These are phyloP conservation scores for Chrysomela aeneicollis DNA, from an alignment of 2,888 invertebrate species.

Conservation along the genomic window DNA sequence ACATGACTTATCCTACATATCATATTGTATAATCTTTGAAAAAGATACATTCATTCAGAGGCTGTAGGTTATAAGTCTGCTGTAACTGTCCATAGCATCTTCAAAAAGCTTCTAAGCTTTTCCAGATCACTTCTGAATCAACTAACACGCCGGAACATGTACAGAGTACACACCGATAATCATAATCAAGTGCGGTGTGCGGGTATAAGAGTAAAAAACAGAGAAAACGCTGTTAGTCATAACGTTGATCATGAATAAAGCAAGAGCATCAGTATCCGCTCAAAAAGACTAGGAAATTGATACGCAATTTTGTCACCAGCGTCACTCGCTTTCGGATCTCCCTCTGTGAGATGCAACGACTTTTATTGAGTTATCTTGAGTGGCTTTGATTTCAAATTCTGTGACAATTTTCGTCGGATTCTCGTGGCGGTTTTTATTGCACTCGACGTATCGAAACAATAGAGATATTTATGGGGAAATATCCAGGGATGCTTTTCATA, in stretches of 20 bases:
- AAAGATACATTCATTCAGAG: too few species aligned
- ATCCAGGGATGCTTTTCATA: neutral
- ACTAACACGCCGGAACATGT: too few species aligned
- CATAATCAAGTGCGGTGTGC: conserved; percentile 37
- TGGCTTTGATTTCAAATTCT: conserved; percentile 56
- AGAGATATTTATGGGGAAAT: conserved; percentile 5
- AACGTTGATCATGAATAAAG: conserved; percentile 40
- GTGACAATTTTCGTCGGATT: conserved; percentile 45
- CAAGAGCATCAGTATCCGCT: conserved; percentile 48
- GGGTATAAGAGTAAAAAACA: conserved; percentile 40
- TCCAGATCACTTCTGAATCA: too few species aligned
- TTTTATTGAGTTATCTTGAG: conserved; percentile 51
- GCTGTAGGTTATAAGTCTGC: too few species aligned
- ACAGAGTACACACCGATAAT: too few species aligned
- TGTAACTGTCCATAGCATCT: too few species aligned
- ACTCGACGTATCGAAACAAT: conserved; percentile 29
- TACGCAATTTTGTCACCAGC: conserved; percentile 53
- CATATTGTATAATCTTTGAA: too few species aligned
- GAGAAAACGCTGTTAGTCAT: conserved; percentile 39
- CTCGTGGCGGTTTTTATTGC: conserved; percentile 36
- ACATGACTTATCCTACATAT: too few species aligned
- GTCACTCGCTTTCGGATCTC: conserved; percentile 17
- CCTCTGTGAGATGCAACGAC: conserved; percentile 34
- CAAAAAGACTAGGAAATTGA: conserved; percentile 54
- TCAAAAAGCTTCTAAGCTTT: too few species aligned